A percentile compares a stretch with the other conserved stretches of the same genome.
phyloP scores from a whole-genome alignment of 2,888 invertebrate species.

The Zygaena filipendulae region DNA sequence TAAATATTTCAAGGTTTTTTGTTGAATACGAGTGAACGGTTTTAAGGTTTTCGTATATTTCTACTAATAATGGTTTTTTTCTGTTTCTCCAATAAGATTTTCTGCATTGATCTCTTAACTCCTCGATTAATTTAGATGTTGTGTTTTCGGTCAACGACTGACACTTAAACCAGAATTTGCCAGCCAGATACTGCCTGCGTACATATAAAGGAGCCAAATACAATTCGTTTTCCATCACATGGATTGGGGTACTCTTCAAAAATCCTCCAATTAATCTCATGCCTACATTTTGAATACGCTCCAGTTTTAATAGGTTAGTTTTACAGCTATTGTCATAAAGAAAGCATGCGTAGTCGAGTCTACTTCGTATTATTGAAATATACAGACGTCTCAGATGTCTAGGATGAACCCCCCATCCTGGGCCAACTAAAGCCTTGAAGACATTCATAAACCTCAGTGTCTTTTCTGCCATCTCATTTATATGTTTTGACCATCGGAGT shows the following conservation, averaged over 20 bases:
- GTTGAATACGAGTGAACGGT: not conserved
- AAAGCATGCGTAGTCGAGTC: conserved; percentile 11
- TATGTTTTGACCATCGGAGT: conserved; percentile 19
- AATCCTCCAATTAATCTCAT: conserved; percentile 13
- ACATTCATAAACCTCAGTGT: conserved; percentile 16
- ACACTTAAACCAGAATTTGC: conserved; percentile 5
- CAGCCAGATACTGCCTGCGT: conserved; percentile 6
- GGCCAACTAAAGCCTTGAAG: conserved; percentile 18
- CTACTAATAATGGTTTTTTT: not conserved
- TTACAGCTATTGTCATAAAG: conserved; percentile 9
- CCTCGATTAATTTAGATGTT: too few relatives aligned
- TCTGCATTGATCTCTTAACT: not conserved
- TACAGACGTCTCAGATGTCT: conserved; percentile 19
- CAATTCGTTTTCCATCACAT: too few relatives aligned
- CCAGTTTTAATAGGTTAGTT: conserved; percentile 7
- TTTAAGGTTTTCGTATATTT: not conserved
- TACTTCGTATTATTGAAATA: conserved; percentile 14
- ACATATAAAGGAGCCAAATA: conserved; percentile 7
- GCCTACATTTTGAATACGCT: conserved; percentile 10
- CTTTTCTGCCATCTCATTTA: conserved; percentile 16
- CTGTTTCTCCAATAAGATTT: conserved; percentile 1
- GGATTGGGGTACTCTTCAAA: conserved; percentile 9
- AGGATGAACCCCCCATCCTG: conserved; percentile 21
- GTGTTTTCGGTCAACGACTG: conserved; percentile 1
- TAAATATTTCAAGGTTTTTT: not conserved